Percentiles rank a stretch among this genome's conserved stretches.
Conservation (phyloP, 2,888 invertebrate species). For the Calliopum simillimum region DNA sequence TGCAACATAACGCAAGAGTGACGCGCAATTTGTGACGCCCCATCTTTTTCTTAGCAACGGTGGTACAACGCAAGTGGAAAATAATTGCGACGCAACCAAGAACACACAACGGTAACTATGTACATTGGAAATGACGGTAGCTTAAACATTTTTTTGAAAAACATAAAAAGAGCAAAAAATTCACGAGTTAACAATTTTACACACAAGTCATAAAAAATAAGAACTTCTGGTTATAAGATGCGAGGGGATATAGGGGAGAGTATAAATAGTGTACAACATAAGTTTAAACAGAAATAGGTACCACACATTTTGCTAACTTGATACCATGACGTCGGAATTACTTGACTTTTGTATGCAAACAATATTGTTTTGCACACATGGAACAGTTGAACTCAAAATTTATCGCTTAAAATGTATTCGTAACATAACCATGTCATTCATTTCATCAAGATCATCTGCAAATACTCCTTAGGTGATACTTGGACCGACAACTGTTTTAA, state of each 20-base stretch:
- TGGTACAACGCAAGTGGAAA: constrained; percentile 13
- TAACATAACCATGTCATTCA: too few species aligned
- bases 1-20: constrained; percentile 11
- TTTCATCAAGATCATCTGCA: too few species aligned
- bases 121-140: background rate
- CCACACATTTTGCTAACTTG: too few species aligned
- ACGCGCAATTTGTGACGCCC: constrained; percentile 18
- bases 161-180: constrained; percentile 22
- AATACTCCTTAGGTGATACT: too few species aligned
- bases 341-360: background rate
- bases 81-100: constrained; percentile 35
- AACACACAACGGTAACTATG: constrained; percentile 1
- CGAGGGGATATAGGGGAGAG: too few species aligned
- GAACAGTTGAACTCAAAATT: background rate
- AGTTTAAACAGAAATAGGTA: too few species aligned
- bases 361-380: too few species aligned
- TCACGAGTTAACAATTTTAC: constrained; percentile 24
- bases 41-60: background rate
- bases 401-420: too few species aligned
- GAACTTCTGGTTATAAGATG: too few species aligned
- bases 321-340: too few species aligned
- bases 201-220: constrained; percentile 13
- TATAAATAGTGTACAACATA: too few species aligned
- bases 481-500: too few species aligned
- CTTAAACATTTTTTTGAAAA: background rate